Percentiles rank a stretch among this genome's conserved stretches.
phyloP scores from a whole-genome alignment of 2,113 vertebrate species.

The Formicarius rufipectus region DNA sequence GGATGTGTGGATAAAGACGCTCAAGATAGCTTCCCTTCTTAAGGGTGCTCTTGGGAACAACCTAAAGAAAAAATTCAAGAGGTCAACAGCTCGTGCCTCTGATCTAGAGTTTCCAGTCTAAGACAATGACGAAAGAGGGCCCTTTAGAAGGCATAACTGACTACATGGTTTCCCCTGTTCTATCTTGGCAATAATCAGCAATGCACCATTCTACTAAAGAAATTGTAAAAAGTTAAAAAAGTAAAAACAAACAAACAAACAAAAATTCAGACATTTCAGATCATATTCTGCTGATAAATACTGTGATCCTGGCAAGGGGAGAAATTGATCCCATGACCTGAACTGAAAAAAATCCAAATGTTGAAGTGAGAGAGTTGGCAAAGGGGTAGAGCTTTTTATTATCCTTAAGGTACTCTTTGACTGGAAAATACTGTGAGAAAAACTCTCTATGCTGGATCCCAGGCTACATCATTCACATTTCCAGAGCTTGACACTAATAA shows the following conservation, averaged over 20 bases:
- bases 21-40: not conserved
- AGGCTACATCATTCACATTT: not conserved
- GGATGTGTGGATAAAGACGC: not conserved
- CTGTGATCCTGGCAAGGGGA: not conserved
- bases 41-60: not conserved
- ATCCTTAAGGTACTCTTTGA: not conserved
- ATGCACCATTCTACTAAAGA: not conserved
- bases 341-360: not conserved
- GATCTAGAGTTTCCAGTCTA: not conserved
- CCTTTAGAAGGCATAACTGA: not conserved
- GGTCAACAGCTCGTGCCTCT: not conserved
- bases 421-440: not conserved
- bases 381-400: not conserved
- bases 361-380: not conserved
- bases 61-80: not conserved
- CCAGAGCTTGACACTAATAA: not conserved
- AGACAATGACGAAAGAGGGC: not conserved
- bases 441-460: not conserved
- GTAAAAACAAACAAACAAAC: not conserved
- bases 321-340: not conserved
- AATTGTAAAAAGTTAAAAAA: not conserved
- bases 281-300: not conserved
- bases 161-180: rapidly evolving
- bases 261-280: not conserved
- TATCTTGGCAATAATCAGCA: not conserved